Evolutionary conservation across 2,888 invertebrate genomes (phyloP), one percentile per base, ranked within the genome.

Genomic region (Drosophila mimetica): DNA sequence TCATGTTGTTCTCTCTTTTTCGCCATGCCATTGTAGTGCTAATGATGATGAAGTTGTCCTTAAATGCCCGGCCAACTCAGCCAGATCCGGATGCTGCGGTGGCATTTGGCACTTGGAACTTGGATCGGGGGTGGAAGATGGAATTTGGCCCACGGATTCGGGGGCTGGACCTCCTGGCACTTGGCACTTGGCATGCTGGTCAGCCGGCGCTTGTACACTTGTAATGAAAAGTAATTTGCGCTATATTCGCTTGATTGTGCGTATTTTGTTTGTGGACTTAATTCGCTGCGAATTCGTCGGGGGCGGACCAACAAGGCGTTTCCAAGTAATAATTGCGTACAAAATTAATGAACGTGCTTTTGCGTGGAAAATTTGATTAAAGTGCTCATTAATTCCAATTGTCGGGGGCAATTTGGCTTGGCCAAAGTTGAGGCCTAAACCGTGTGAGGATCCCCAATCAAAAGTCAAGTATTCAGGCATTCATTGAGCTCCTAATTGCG

Each of bases 41-140:
- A 84, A 84, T 86, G 86, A 83, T 86, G 86, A 84, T 84, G 86
- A 86, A 86, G 83, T 77, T 86, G 86, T 77, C 75, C 83, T 80
- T 79, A 84, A 86, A 83, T 75, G 80, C 71, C 78, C 58, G 59
- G 44, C 63, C 61, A 75, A 73, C 70, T 76, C 51, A 67, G 73
- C 71, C 71, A 55, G 41, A 58, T 54, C 58, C 57, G 76, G 66
- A 76, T 72, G 46, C 71, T 69, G 67, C 48, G 69, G 53, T 59
- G 71, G 71, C 81, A 76, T 51, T 61, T 39, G 47, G 42, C 51
- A 53, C 52, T 59, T 75, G 81, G 75, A 76, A 65, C 66, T 71
- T 13, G 34, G 22, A 16, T 11, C 5, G 2, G 16, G 2, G 16
- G 16, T 39, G 32, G 16, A 18, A 5, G 9, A 5, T 7, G 18